Evolutionary conservation across 2,113 vertebrate species (phyloP).

Genomic region (Dromas ardeola): DNA sequence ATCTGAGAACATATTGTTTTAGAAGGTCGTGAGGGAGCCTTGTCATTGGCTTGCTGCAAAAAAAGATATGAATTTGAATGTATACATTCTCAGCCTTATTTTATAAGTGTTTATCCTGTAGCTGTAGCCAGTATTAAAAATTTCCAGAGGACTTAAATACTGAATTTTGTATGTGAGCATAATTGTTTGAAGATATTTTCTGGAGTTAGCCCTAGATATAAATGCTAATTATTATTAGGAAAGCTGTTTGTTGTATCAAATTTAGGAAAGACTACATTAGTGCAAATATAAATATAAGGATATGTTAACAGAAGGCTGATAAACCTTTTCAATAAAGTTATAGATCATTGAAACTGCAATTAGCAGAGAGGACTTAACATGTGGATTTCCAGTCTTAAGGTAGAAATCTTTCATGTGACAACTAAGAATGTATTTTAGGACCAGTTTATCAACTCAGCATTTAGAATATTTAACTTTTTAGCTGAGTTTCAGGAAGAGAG

Average conservation of each 20-base stretch:
- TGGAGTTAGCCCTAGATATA: background rate
- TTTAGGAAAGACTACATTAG: background rate
- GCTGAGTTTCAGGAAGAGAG: background rate
- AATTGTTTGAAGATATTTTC: background rate
- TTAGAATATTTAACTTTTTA: background rate
- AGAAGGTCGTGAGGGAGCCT: background rate
- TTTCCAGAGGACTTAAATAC: background rate
- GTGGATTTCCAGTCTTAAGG: background rate
- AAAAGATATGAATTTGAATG: background rate
- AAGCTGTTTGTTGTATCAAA: background rate
- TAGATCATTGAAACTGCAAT: background rate
- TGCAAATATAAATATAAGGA: background rate
- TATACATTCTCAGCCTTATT: background rate
- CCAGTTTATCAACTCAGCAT: background rate
- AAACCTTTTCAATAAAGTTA: background rate
- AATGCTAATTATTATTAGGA: background rate
- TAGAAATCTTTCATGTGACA: background rate
- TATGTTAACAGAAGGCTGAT: background rate
- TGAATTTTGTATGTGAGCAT: background rate
- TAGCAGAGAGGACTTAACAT: background rate
- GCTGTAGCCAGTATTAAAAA: background rate
- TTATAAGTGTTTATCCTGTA: background rate
- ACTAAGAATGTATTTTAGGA: background rate
- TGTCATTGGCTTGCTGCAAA: background rate
- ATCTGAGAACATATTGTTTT: background rate